Evolutionary conservation across 2,113 vertebrate genomes (phyloP).

Genomic region (Rhinopomastus cyanomelas): DNA sequence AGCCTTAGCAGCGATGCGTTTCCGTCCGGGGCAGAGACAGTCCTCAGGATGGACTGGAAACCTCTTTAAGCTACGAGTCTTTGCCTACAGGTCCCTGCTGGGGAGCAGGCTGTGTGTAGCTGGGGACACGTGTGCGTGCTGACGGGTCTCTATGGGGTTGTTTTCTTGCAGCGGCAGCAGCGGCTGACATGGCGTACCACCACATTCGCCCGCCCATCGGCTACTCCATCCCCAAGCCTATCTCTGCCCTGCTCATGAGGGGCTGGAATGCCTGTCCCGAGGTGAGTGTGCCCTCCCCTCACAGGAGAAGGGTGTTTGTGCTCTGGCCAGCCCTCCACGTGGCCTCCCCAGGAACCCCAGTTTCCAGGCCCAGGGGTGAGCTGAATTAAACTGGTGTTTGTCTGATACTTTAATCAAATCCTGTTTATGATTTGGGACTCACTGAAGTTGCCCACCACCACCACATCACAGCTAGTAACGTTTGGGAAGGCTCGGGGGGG

Average conservation of each 20-base stretch:
- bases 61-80: neutral
- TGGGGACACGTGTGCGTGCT: rapidly evolving
- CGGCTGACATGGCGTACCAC: constrained; percentile 95
- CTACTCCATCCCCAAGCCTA: constrained; percentile 92
- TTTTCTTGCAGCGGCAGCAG: constrained; percentile 80
- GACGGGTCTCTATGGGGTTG: neutral
- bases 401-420: too few species aligned
- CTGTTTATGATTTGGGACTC: too few species aligned
- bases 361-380: rapidly evolving
- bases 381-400: too few species aligned
- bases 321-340: rapidly evolving
- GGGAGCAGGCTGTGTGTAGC: neutral
- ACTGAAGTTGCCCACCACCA: too few species aligned
- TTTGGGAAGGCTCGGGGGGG: too few species aligned
- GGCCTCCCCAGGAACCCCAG: too few species aligned
- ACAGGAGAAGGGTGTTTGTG: neutral
- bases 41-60: neutral
- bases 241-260: constrained; percentile 88
- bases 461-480: too few species aligned
- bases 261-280: constrained; percentile 92
- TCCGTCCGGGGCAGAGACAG: neutral
- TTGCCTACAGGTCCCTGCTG: rapidly evolving
- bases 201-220: constrained; percentile 91
- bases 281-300: constrained; percentile 66
- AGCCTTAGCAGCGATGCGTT: too few species aligned